These are phyloP conservation scores for Diorhabda elongata DNA, from an alignment of 1,140 invertebrate genomes.

Conservation along the genomic window DNA sequence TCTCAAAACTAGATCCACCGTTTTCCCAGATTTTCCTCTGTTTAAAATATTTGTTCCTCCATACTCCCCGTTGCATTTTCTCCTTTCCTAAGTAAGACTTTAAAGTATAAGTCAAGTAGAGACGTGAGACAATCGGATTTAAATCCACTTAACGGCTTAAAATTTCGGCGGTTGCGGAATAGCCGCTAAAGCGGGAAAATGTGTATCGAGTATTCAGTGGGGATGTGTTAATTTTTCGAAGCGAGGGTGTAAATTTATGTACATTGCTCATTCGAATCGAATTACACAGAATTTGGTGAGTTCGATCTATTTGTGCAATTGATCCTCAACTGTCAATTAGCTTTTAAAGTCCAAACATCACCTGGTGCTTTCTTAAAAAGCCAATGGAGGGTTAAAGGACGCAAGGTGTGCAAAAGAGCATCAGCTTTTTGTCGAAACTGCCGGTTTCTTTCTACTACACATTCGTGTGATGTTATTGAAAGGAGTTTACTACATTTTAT, in stretches of 20 bases:
- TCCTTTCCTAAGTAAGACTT: not conserved
- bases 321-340: too few species aligned
- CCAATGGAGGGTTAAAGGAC: too few species aligned
- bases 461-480: too few species aligned
- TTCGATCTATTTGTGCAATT: not conserved
- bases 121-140: not conserved
- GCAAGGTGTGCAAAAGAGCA: too few species aligned
- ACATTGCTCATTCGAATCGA: not conserved
- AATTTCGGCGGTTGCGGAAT: not conserved
- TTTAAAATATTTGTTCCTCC: not conserved
- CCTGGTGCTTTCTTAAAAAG: too few species aligned
- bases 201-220: not conserved
- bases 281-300: not conserved
- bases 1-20: not conserved
- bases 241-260: not conserved
- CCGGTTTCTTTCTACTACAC: too few species aligned
- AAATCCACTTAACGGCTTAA: not conserved
- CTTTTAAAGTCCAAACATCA: too few species aligned
- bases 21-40: not conserved
- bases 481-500: too few species aligned
- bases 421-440: too few species aligned
- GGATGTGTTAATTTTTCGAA: not conserved
- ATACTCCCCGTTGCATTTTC: not conserved
- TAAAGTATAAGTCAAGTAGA: not conserved
- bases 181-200: not conserved